Evolutionary conservation across 2,113 vertebrate genomes (phyloP).

Genomic region (Ramphastos sulfuratus): DNA sequence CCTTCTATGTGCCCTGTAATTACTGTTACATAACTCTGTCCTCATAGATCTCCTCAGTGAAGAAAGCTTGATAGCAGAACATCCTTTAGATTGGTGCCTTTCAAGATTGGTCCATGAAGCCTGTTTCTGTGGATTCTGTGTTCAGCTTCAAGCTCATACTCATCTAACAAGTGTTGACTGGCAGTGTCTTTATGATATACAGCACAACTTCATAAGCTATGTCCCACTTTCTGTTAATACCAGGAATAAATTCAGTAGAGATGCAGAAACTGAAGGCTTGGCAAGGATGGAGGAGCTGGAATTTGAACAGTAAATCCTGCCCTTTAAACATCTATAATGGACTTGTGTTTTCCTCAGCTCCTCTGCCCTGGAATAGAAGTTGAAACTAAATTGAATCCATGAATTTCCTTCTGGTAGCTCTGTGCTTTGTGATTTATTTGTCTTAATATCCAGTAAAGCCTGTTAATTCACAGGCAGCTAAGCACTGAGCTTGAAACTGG

Average conservation of each 20-base stretch:
- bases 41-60: neutral
- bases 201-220: neutral
- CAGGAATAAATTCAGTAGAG: neutral
- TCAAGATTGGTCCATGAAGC: neutral
- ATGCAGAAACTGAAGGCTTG: neutral
- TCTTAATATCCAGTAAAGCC: neutral
- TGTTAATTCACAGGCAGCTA: neutral
- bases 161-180: neutral
- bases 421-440: neutral
- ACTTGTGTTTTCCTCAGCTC: neutral
- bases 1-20: slow-evolving; percentile 1
- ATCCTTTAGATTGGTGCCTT: neutral
- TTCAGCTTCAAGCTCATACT: neutral
- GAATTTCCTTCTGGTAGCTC: neutral
- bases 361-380: neutral
- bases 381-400: neutral
- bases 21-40: neutral
- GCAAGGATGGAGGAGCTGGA: neutral
- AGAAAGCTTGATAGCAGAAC: neutral
- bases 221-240: neutral
- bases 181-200: neutral
- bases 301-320: neutral
- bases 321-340: neutral
- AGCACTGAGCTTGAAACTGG: neutral
- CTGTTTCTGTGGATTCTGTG: neutral